phyloP scores from a whole-genome alignment of 2,888 invertebrate genomes.

The Chydorus sphaericus region DNA sequence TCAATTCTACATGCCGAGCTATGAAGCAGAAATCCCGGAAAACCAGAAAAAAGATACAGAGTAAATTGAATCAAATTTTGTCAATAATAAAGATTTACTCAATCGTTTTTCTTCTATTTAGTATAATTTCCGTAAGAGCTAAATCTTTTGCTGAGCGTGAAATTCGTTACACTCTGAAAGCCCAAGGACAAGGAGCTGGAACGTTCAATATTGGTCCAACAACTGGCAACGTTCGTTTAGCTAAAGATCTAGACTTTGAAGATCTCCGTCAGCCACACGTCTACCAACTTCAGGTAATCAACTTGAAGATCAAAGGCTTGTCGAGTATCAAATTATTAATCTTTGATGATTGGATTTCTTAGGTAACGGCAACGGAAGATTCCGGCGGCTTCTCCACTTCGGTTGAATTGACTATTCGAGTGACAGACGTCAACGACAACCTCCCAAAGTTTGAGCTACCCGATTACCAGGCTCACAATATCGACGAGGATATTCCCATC shows the following conservation, averaged over 20 bases:
- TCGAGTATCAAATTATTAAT: no score
- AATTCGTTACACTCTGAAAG: slow-evolving; percentile 87
- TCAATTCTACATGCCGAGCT: slow-evolving; percentile 90
- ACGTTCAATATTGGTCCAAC: slow-evolving; percentile 90
- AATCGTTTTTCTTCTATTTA: slow-evolving; percentile 30
- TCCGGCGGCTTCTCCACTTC: slow-evolving; percentile 93
- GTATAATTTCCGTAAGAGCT: slow-evolving; percentile 91
- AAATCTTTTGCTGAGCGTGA: slow-evolving; percentile 94
- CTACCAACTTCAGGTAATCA: slow-evolving; percentile 77
- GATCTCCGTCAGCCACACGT: slow-evolving; percentile 86
- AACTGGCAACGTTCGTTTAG: slow-evolving; percentile 86
- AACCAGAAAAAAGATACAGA: slow-evolving; percentile 93
- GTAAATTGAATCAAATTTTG: slow-evolving; percentile 38
- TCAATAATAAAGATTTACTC: not conserved
- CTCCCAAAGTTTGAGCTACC: slow-evolving; percentile 91
- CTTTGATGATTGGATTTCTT: no score
- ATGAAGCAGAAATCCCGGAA: slow-evolving; percentile 90
- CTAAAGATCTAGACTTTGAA: slow-evolving; percentile 92
- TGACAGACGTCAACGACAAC: slow-evolving; percentile 95
- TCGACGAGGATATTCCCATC: slow-evolving; percentile 83
- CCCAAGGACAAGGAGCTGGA: slow-evolving; percentile 87
- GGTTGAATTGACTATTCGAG: slow-evolving; percentile 83
- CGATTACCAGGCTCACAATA: slow-evolving; percentile 91
- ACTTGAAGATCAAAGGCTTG: no score
- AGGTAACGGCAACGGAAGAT: slow-evolving; percentile 91